phyloP scores from a whole-genome alignment of 2,797 vertebrate genomes.

The Iguana delicatissima region DNA sequence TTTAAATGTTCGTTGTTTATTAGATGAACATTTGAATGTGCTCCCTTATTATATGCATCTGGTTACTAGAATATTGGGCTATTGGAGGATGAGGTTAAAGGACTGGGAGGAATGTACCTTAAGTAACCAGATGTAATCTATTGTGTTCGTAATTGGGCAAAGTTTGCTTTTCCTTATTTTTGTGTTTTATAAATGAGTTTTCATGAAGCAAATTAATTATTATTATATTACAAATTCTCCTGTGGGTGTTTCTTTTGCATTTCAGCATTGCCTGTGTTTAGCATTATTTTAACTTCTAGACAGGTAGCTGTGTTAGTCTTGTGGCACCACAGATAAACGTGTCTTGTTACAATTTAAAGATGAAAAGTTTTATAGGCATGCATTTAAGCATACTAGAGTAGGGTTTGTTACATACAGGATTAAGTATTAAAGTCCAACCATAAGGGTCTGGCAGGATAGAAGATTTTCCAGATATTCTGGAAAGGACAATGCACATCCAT shows the following conservation, averaged over 20 bases:
- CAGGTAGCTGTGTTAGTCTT: not conserved
- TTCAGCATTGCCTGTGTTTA: not conserved
- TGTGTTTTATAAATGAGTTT: not conserved
- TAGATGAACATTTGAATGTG: no score
- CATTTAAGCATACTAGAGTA: not conserved
- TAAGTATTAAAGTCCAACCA: not conserved
- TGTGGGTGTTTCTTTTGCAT: not conserved
- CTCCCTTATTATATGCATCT: not conserved
- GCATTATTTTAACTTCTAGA: not conserved
- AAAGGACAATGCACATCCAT: not conserved
- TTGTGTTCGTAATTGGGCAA: not conserved
- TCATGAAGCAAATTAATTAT: not conserved
- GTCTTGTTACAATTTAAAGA: not conserved
- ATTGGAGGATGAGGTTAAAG: not conserved
- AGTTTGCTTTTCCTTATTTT: not conserved
- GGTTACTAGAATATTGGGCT: not conserved
- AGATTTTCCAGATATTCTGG: not conserved
- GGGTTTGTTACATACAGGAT: not conserved
- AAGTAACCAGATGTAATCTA: not conserved
- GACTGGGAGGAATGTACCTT: not conserved
- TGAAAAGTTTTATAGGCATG: not conserved
- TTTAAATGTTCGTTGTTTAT: not conserved
- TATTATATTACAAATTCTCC: not conserved
- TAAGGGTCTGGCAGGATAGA: not conserved
- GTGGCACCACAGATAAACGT: not conserved